Conservation (phyloP, 2,113 vertebrate species). For the Thunnus maccoyii region DNA sequence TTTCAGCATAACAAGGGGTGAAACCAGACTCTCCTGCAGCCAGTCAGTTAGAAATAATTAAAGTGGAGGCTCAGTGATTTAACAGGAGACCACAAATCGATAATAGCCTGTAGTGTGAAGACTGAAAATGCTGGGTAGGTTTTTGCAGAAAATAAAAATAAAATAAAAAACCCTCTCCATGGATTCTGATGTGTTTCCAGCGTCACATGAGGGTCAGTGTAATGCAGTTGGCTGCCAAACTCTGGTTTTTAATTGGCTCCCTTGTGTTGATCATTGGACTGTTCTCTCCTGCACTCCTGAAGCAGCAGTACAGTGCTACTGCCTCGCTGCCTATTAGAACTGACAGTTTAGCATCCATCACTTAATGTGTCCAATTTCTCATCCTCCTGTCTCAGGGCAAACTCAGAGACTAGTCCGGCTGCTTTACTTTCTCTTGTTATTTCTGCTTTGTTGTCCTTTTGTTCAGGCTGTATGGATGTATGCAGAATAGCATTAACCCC, state of each 20-base stretch:
- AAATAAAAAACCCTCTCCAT: conserved; percentile 65
- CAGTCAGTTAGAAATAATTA: conserved; percentile 75
- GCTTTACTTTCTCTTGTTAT: conserved; percentile 42
- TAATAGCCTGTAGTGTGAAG: conserved; percentile 64
- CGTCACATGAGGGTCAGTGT: conserved; percentile 74
- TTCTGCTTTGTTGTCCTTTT: conserved; percentile 63
- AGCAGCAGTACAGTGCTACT: conserved; percentile 61
- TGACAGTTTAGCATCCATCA: conserved; percentile 81
- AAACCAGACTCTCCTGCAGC: conserved; percentile 65
- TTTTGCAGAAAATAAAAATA: conserved; percentile 65
- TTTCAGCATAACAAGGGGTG: conserved; percentile 64
- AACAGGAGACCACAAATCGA: conserved; percentile 75
- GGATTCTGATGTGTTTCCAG: conserved; percentile 77
- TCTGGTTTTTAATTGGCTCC: conserved; percentile 84
- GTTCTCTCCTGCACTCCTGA: conserved; percentile 70
- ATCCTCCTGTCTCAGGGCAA: conserved; percentile 46
- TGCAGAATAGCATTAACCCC: conserved; percentile 63
- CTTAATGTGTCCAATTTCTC: conserved; percentile 72
- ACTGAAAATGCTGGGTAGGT: conserved; percentile 59
- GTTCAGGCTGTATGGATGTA: conserved; percentile 36
- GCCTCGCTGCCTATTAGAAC: conserved; percentile 79
- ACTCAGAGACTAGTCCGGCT: conserved; percentile 14
- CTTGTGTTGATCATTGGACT: conserved; percentile 83
- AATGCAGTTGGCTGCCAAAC: conserved; percentile 78
- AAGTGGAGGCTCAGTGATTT: conserved; percentile 69